These are phyloP conservation scores for Amniataba percoides DNA, from an alignment of 2,797 vertebrate species.

Conservation along the genomic window DNA sequence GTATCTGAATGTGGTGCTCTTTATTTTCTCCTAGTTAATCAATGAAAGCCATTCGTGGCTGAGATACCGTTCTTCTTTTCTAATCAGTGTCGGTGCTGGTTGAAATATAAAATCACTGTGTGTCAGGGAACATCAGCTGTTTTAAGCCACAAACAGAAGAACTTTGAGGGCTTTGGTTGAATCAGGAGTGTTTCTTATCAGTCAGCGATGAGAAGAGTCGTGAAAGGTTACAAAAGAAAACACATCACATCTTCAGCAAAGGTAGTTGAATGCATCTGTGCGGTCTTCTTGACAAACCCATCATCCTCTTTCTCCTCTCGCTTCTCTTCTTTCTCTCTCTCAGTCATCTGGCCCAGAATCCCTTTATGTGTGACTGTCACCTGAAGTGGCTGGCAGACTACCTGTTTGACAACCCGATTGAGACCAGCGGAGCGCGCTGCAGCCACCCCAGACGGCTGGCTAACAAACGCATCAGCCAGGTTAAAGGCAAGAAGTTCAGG, in stretches of 20 bases:
- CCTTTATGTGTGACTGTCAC: conserved; percentile 99
- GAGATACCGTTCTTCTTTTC: neutral
- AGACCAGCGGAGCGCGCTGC: conserved; percentile 99
- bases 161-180: neutral
- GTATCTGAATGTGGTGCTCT: neutral
- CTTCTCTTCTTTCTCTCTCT: conserved; percentile 2
- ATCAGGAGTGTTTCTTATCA: neutral
- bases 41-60: neutral
- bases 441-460: conserved; percentile 95
- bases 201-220: neutral
- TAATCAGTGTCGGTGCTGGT: neutral
- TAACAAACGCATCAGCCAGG: conserved; percentile 99
- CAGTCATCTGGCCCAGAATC: conserved; percentile 99
- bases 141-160: neutral
- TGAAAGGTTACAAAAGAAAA: neutral
- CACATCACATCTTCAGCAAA: neutral
- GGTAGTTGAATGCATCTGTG: neutral
- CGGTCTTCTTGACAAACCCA: neutral
- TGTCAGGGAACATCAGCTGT: neutral
- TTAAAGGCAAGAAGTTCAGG: conserved; percentile 99
- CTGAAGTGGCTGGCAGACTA: conserved; percentile 99
- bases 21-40: conserved; percentile 5
- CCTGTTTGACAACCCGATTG: conserved; percentile 98
- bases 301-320: neutral
- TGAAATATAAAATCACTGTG: neutral